phyloP scores from a whole-genome alignment of 2,113 vertebrate species.

The Amia ocellicauda region DNA sequence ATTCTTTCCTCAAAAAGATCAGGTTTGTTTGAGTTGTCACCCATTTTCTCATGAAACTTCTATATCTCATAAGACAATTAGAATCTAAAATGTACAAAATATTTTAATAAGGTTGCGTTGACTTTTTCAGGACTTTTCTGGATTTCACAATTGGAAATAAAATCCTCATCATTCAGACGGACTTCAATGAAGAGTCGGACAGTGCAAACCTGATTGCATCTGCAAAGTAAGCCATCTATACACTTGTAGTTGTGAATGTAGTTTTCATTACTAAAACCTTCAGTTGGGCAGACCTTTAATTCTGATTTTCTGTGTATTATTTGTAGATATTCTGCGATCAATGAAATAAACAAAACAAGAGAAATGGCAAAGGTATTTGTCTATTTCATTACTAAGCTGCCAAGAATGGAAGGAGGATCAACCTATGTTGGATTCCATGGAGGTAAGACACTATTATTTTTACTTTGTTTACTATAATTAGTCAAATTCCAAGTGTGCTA shows the following conservation, averaged over 20 bases:
- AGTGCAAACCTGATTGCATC: conserved; percentile 85
- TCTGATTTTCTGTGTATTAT: conserved; percentile 3
- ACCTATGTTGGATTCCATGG: conserved; percentile 88
- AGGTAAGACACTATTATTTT: too few relatives aligned
- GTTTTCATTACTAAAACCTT: not conserved
- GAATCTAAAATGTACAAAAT: not conserved
- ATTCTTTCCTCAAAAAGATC: conserved; percentile 83
- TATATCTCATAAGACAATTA: too few relatives aligned
- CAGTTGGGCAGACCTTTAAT: not conserved
- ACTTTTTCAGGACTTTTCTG: conserved; percentile 66
- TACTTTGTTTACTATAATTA: too few relatives aligned
- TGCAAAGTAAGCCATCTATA: conserved; percentile 76
- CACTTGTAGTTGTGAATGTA: not conserved
- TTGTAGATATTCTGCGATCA: conserved; percentile 80
- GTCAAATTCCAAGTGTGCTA: too few relatives aligned
- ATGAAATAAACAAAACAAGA: conserved; percentile 81
- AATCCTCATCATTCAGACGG: conserved; percentile 85
- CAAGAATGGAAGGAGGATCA: conserved; percentile 76
- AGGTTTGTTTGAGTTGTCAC: conserved; percentile 74
- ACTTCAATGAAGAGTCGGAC: conserved; percentile 75
- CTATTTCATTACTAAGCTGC: conserved; percentile 87
- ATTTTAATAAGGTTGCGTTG: not conserved
- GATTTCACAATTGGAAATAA: conserved; percentile 47
- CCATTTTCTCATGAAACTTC: conserved; percentile 3
- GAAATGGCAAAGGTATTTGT: conserved; percentile 61